Evolutionary conservation across 2,888 invertebrate genomes (phyloP), one percentile per base, ranked within the genome.

Genomic region (Minunthozetes semirufus): DNA sequence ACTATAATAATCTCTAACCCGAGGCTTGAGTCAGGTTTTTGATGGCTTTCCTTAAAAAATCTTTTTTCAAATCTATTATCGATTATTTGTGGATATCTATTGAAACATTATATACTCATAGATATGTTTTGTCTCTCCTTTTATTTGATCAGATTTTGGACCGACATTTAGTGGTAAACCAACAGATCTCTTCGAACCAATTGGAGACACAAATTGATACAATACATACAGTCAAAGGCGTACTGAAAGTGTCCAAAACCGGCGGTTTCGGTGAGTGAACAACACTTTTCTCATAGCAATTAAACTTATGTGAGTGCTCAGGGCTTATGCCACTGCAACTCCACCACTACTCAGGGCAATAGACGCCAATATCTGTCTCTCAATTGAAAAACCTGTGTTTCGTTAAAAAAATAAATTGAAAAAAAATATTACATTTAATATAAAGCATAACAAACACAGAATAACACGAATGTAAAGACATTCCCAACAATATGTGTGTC

Each of bases 121-220:
- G 22, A 4, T 56, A 11, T 11, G 19, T 19, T 56, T 19, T 56
- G 4, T 4, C 19, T 56, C 56, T 56, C 4, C 6, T 25, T 15
- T 19, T 11, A 27, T 59, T 5, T 17, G n/a, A 88, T 79, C 88
- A 89, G 83, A 90, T 94, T 79, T 85, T 94, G 82, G 92, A 95
- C 84, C 88, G 94, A 76, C 96, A 96, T 84, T 86, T 95, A 78
- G 89, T 95, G 61, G 88, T 93, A 77, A 88, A 90, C 1, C 88
- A 90, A 79, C 87, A 89, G 53, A 72, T 79, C 25, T 76, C 77
- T 15, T 76, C 76, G 48, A 72, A 77, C 53, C 76, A 77, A 61
- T 59, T 79, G 66, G 77, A 77, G 50, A 73, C 73, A 63, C 76
- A 76, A 22, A 74, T 68, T 22, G 68, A 77, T 5, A 72, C 75